Base-by-base conservation (phyloP, 2,113 vertebrate species). In the Nerophis lumbriciformis region DNA sequence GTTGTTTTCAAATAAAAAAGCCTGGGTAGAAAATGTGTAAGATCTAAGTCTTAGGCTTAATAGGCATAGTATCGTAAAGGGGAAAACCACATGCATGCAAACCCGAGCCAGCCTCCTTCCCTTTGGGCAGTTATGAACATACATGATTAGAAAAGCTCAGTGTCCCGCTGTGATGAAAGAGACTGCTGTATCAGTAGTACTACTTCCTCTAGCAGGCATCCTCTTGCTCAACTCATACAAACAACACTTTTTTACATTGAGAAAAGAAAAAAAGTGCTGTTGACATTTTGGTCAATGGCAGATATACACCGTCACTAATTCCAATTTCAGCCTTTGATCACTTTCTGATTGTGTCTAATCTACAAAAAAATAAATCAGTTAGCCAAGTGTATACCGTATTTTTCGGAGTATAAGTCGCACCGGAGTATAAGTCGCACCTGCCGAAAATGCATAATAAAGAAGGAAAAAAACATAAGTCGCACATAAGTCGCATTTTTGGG, bases 181-280 rank as follows among this genome's bases (percentile, higher is more conserved):
- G 77, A 68, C 81, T 71, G 64, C 69, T 60, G 73, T 82, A 82
- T 79, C 70, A 64, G 71, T 51, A 61, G 4, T 15, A 38, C 76
- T 71, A 84, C 83, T 83, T 89, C 86, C 84, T 83, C 59, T 79
- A 53, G 48, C 53, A 61, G 50, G 60, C 74, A 65, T 68, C 76
- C 72, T 86, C 88, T 88, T 77, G 65, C 70, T 72, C 59, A 53
- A 73, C 71, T 82, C 83, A 87, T 88, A 85, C 87, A 90, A 88
- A 79, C 19, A 59, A 45, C 15, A 63, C 52, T 63, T 72, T 64
- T 73, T 9, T 11, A 12, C 42, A 45, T 42, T 42, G 39, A 42
- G 39, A 8, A 42, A 42, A 9, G 37, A 72, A 76, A 72, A 76
- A 71, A 75, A 14, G 44, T 28, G 28, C 49, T 71, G 66, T 59